Percentiles rank a stretch among this genome's conserved stretches.
These are phyloP conservation scores for Nezara viridula DNA, from an alignment of 2,888 invertebrate species.

Conservation along the genomic window DNA sequence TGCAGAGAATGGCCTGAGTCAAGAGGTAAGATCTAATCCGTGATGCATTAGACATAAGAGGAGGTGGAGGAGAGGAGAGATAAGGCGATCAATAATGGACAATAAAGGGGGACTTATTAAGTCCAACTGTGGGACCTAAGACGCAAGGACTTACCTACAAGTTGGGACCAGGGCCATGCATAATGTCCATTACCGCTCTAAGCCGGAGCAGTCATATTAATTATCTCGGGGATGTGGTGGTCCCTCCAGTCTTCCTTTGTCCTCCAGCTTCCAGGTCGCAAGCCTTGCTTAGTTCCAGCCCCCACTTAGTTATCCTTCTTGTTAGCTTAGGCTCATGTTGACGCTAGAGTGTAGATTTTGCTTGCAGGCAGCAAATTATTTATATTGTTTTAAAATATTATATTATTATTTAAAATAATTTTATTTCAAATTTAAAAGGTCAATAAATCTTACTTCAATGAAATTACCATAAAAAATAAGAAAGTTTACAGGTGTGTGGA, in stretches of 20 bases:
- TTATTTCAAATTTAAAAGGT: no score
- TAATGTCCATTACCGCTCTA: constrained; percentile 43
- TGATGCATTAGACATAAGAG: constrained; percentile 53
- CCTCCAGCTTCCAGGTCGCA: not conserved
- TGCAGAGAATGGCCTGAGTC: not conserved
- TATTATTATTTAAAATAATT: no score
- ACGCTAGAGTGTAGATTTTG: not conserved
- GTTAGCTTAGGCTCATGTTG: not conserved
- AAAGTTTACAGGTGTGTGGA: no score
- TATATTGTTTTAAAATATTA: not conserved
- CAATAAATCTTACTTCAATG: no score
- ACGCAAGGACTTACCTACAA: not conserved
- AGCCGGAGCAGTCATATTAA: constrained; percentile 42
- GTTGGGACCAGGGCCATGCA: constrained; percentile 14
- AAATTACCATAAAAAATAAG: no score
- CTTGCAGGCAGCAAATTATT: not conserved
- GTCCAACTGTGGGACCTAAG: constrained; percentile 20
- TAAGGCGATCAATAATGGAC: constrained; percentile 58
- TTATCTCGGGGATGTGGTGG: constrained; percentile 42
- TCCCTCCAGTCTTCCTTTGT: constrained; percentile 6
- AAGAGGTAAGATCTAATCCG: constrained; percentile 32
- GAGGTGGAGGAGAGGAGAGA: constrained; percentile 43
- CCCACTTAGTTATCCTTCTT: not conserved
- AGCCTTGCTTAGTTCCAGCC: not conserved
- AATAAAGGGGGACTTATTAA: constrained; percentile 52